A percentile compares a stretch with the other conserved stretches of the same genome.
phyloP scores from a whole-genome alignment of 2,113 vertebrate genomes.

The cat (Felis catus) region DNA sequence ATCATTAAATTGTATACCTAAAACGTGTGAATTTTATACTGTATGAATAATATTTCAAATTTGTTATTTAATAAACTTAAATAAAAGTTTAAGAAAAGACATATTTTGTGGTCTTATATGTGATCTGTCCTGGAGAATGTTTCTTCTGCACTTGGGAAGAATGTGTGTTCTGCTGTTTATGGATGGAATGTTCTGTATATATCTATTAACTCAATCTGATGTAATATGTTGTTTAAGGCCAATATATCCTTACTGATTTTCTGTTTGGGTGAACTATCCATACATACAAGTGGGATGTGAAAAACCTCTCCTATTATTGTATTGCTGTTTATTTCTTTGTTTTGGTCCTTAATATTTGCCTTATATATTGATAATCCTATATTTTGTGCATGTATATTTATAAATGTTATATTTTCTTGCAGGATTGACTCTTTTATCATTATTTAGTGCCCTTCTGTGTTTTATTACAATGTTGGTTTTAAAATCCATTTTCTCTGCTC shows the following conservation, averaged over 20 bases:
- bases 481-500: not conserved
- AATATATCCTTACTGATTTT: not conserved
- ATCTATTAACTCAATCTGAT: not conserved
- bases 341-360: not conserved
- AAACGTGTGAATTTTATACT: not conserved
- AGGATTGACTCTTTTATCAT: not conserved
- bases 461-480: not conserved
- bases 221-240: not conserved
- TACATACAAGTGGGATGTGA: not conserved
- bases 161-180: not conserved
- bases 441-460: not conserved
- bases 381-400: not conserved
- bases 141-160: not conserved
- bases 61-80: not conserved
- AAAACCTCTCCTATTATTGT: not conserved
- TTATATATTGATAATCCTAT: not conserved
- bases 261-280: not conserved
- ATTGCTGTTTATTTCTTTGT: not conserved
- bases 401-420: not conserved
- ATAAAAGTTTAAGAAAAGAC: not conserved
- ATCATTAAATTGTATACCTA: not conserved
- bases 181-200: not conserved
- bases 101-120: not conserved
- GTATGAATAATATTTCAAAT: not conserved
- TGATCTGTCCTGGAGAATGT: not conserved